Conservation (phyloP, 2,888 invertebrate genomes). For the Chrysina gloriosa region DNA sequence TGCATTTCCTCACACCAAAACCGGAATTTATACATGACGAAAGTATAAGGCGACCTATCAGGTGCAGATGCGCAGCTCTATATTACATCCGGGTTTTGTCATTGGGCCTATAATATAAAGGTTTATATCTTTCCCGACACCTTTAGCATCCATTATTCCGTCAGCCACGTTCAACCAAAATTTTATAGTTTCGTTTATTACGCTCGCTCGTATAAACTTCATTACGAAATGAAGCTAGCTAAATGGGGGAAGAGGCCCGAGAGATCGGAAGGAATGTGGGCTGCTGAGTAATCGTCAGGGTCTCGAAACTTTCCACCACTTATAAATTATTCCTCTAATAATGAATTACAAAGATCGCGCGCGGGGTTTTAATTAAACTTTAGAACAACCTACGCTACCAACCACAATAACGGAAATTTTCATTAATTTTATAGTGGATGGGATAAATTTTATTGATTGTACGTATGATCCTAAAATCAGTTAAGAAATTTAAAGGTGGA, state of each 20-base stretch:
- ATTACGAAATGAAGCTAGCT: not conserved
- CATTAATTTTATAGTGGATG: not conserved
- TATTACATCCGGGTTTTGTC: no score
- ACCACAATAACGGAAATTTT: constrained; percentile 20
- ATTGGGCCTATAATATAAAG: no score
- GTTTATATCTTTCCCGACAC: no score
- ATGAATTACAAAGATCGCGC: constrained; percentile 3
- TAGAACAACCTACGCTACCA: not conserved
- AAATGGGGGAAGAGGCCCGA: not conserved
- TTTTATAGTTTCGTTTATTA: constrained; percentile 17
- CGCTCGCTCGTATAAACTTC: not conserved
- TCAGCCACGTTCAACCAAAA: no score
- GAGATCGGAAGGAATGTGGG: not conserved
- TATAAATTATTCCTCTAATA: constrained; percentile 16
- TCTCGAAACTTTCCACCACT: not conserved
- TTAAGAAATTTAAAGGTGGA: no score
- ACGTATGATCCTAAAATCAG: no score
- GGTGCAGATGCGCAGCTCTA: no score
- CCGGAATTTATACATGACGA: no score
- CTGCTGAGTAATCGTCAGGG: not conserved
- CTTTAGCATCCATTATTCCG: no score
- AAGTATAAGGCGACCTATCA: no score
- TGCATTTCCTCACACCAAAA: no score
- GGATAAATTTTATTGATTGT: no score
- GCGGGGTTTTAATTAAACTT: not conserved